Evolutionary conservation across 2,113 vertebrate genomes (phyloP).

Genomic region (Murina feae): DNA sequence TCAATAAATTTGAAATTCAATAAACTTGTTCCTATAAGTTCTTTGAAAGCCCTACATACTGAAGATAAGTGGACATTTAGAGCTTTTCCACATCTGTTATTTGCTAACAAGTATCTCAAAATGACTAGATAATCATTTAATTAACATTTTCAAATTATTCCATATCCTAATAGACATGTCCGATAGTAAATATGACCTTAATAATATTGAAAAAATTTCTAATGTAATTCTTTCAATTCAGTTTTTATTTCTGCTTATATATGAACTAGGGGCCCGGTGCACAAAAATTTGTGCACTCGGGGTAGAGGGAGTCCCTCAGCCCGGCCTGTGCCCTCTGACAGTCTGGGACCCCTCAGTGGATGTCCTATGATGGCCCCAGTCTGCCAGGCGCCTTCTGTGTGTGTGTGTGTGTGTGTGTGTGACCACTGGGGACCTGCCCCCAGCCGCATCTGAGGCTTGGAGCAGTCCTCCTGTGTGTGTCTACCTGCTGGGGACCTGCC

Average conservation of each 20-base stretch:
- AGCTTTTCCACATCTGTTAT: neutral
- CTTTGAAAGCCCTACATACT: neutral
- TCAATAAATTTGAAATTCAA: neutral
- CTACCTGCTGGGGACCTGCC: too few species aligned
- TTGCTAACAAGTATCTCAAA: neutral
- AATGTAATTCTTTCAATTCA: neutral
- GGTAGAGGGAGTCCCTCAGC: too few species aligned
- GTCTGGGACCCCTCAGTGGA: too few species aligned
- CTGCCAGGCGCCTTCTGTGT: too few species aligned
- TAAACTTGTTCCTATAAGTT: neutral
- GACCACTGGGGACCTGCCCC: too few species aligned
- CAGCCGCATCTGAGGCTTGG: too few species aligned
- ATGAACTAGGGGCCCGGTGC: too few species aligned
- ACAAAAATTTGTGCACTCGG: too few species aligned
- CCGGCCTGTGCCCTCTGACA: too few species aligned
- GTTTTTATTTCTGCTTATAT: constrained; percentile 10
- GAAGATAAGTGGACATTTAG: neutral
- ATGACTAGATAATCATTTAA: neutral
- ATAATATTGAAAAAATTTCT: neutral
- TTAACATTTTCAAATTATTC: neutral
- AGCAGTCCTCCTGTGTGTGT: too few species aligned
- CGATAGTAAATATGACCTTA: neutral
- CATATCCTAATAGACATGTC: neutral
- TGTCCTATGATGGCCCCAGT: too few species aligned
- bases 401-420: too few species aligned